A percentile compares a stretch with the other conserved stretches of the same genome.
Conservation (phyloP, 2,113 vertebrate species). For the Barbus barbus region DNA sequence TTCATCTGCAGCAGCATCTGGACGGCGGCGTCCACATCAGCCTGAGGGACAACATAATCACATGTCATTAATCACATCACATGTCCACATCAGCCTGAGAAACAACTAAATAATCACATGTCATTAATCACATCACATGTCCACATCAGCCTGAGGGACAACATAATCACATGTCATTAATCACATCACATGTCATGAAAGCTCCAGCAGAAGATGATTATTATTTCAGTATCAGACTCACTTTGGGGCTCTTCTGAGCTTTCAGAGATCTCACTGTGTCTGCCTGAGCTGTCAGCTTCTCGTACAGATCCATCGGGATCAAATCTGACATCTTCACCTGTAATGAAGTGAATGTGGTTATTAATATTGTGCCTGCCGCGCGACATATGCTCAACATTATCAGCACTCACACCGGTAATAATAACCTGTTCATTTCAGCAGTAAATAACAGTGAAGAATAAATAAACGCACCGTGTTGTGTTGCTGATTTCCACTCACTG, state of each 20-base stretch:
- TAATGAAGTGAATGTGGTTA: not conserved
- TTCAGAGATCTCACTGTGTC: conserved; percentile 84
- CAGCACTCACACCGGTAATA: not conserved
- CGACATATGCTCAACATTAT: not conserved
- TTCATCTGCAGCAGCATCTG: conserved; percentile 85
- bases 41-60: conserved; percentile 65
- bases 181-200: no score
- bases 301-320: conserved; percentile 81
- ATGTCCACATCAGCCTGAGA: no score
- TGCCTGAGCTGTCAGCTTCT: conserved; percentile 81
- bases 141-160: no score
- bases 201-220: no score
- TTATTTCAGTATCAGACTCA: conserved; percentile 51
- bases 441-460: not conserved
- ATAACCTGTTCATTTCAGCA: not conserved
- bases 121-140: no score
- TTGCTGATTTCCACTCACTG: conserved; percentile 37
- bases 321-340: conserved; percentile 57
- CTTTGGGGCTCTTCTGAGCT: conserved; percentile 83
- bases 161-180: no score
- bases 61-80: not conserved
- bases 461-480: conserved; percentile 51
- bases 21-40: conserved; percentile 86
- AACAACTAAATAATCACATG: no score
- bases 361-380: not conserved